These are phyloP conservation scores for Chymomyza caudatula DNA, from an alignment of 2,888 invertebrate species.

Conservation along the genomic window DNA sequence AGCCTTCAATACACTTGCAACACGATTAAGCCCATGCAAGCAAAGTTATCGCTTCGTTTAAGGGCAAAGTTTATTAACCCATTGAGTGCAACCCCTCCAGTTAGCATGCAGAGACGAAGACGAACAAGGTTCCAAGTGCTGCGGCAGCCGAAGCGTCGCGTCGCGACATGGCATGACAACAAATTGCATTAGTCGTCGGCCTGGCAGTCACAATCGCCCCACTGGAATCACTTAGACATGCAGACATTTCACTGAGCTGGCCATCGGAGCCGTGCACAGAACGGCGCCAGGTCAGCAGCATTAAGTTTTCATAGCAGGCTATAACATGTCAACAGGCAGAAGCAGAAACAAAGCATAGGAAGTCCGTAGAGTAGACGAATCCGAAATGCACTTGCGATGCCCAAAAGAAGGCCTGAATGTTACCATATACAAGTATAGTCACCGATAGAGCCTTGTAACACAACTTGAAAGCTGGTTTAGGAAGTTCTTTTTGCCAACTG, in stretches of 20 bases:
- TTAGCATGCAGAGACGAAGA: neutral
- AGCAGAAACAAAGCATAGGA: neutral
- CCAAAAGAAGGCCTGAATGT: no score
- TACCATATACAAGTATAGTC: no score
- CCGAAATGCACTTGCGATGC: neutral
- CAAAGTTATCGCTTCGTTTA: neutral
- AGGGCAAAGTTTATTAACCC: slow-evolving; percentile 13
- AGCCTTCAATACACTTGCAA: neutral
- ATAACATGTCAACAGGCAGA: neutral
- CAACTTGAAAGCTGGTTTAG: no score
- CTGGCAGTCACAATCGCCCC: neutral
- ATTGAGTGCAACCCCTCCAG: neutral
- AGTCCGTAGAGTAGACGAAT: neutral
- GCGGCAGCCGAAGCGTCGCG: neutral
- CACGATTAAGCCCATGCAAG: no score
- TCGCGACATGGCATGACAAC: neutral
- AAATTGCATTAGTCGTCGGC: slow-evolving; percentile 6
- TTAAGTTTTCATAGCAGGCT: neutral
- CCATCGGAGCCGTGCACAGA: neutral
- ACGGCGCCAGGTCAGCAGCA: neutral
- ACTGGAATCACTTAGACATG: neutral
- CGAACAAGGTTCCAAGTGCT: neutral
- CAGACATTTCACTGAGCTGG: neutral
- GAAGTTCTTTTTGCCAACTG: no score
- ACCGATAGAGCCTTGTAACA: no score